Conservation (phyloP, 2,113 vertebrate species). For the Epinephelus lanceolatus region DNA sequence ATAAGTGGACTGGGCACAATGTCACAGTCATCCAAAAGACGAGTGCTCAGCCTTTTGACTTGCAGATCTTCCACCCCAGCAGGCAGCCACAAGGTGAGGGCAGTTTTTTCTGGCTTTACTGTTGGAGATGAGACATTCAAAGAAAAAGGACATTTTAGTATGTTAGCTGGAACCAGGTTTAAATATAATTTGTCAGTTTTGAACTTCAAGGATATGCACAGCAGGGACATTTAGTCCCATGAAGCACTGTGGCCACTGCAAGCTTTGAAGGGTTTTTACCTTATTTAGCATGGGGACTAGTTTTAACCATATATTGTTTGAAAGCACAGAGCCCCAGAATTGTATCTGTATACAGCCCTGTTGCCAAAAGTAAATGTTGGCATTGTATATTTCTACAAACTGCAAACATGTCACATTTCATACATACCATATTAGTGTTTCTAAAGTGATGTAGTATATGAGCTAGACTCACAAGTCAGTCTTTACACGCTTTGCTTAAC, state of each 20-base stretch:
- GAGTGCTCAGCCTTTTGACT: slow-evolving; percentile 97
- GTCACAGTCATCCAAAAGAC: slow-evolving; percentile 99
- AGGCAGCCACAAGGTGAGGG: slow-evolving; percentile 94
- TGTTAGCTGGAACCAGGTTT: not conserved
- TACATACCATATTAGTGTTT: too few species aligned
- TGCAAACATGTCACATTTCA: too few species aligned
- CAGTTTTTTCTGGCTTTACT: not conserved
- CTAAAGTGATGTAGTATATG: too few species aligned
- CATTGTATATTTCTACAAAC: too few species aligned
- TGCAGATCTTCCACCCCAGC: slow-evolving; percentile 98
- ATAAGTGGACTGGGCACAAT: slow-evolving; percentile 97
- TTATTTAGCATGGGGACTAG: not conserved
- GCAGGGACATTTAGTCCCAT: not conserved
- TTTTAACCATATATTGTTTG: not conserved
- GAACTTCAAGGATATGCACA: not conserved
- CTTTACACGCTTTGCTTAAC: too few species aligned
- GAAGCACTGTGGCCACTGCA: not conserved
- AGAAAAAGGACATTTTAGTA: not conserved
- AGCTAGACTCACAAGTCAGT: too few species aligned
- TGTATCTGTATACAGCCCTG: too few species aligned
- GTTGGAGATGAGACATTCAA: not conserved
- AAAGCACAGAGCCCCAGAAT: not conserved
- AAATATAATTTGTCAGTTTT: not conserved
- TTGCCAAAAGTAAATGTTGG: too few species aligned
- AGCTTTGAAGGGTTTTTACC: not conserved